Conservation (phyloP, 2,888 invertebrate genomes). For the Lycaena phlaeas region DNA sequence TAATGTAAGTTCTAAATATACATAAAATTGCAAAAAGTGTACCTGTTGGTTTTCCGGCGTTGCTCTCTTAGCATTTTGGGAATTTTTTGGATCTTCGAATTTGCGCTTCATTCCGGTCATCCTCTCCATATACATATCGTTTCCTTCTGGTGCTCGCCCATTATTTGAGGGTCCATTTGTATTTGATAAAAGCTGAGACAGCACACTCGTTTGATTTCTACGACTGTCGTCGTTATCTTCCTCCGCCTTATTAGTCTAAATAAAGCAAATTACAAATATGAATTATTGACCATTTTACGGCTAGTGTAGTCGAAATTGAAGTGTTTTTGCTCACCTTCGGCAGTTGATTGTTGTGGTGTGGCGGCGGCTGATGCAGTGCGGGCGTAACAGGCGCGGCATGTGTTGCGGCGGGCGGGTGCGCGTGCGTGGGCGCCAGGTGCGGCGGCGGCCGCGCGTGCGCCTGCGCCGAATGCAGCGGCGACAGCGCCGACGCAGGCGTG, state of each 20-base stretch:
- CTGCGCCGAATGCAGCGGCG: conserved; percentile 29
- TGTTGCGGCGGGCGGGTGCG: conserved; percentile 25
- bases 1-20: no score
- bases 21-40: no score
- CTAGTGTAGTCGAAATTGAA: no score
- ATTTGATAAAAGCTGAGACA: conserved; percentile 62
- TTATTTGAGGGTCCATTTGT: conserved; percentile 49
- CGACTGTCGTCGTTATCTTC: conserved; percentile 80
- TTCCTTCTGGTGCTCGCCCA: conserved; percentile 42
- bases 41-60: conserved; percentile 68
- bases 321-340: conserved; percentile 41
- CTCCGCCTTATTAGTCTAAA: conserved; percentile 87
- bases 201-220: conserved; percentile 67
- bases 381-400: no score
- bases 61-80: conserved; percentile 72
- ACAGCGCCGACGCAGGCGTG: conserved; percentile 28
- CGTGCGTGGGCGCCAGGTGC: conserved; percentile 20
- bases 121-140: conserved; percentile 48
- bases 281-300: no score
- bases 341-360: conserved; percentile 25
- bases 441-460: conserved; percentile 25
- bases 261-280: conserved; percentile 47
- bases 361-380: conserved; percentile 18
- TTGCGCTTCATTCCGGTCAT: conserved; percentile 55
- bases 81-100: conserved; percentile 72